Evolutionary conservation across 2,113 vertebrate species (phyloP).

Genomic region (Brachypteracias leptosomus): DNA sequence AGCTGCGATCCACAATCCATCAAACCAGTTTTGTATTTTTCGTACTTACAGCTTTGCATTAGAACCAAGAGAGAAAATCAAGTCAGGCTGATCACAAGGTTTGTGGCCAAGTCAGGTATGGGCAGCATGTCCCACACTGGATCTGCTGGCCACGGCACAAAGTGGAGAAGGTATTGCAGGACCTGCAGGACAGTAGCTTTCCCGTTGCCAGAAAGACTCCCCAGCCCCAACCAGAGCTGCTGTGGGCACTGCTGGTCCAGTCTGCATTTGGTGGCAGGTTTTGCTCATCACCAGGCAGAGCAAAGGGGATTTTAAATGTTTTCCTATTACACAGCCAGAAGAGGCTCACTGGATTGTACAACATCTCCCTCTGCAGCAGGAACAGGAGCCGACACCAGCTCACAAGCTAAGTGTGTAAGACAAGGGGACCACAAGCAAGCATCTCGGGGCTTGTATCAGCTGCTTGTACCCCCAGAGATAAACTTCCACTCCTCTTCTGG

Average conservation of each 20-base stretch:
- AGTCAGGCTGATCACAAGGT: neutral
- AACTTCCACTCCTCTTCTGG: neutral
- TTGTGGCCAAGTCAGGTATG: neutral
- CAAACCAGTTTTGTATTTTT: neutral
- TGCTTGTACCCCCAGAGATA: neutral
- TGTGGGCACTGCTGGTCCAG: neutral
- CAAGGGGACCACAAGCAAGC: neutral
- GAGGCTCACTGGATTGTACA: neutral
- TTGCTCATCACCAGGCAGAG: neutral
- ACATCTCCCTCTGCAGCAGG: neutral
- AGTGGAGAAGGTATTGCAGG: neutral
- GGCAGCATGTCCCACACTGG: accelerated
- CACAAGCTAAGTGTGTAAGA: neutral
- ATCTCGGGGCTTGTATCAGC: neutral
- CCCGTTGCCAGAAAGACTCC: neutral
- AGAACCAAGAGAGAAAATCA: neutral
- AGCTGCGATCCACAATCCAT: neutral
- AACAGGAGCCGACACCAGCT: neutral
- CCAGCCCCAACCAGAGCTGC: neutral
- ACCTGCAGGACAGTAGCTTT: neutral
- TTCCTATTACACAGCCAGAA: neutral
- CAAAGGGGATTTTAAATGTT: neutral
- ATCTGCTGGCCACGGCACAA: accelerated
- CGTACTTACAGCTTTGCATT: neutral
- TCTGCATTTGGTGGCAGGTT: neutral